Conservation (phyloP, 2,888 invertebrate genomes). For the Cryptocephalus moraei region DNA sequence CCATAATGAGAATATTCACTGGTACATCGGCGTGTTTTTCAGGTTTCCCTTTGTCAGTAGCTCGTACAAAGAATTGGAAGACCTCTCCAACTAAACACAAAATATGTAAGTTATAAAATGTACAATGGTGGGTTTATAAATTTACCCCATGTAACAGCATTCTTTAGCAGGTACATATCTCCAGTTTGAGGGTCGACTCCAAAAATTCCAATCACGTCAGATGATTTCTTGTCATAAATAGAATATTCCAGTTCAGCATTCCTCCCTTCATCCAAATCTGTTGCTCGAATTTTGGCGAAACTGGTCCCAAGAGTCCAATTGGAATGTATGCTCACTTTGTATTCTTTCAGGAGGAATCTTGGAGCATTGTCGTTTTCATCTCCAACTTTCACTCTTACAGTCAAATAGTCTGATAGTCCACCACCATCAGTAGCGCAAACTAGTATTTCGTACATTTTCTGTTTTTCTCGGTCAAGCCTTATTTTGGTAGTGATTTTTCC, state of each 20-base stretch:
- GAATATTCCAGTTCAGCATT: constrained; percentile 65
- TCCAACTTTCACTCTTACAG: constrained; percentile 66
- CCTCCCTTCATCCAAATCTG: constrained; percentile 68
- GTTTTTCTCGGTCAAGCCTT: constrained; percentile 64
- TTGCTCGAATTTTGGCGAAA: constrained; percentile 57
- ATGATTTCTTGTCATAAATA: constrained; percentile 59
- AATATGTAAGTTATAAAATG: background rate
- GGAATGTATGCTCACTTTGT: constrained; percentile 60
- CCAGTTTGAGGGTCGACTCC: constrained; percentile 66
- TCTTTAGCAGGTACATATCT: constrained; percentile 55
- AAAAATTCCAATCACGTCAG: constrained; percentile 58
- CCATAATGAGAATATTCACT: constrained; percentile 69
- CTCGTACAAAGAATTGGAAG: constrained; percentile 83
- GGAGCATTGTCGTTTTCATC: constrained; percentile 84
- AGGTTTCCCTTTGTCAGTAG: constrained; percentile 67
- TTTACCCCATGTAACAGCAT: constrained; percentile 44
- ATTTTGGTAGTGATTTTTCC: constrained; percentile 56
- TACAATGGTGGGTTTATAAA: background rate
- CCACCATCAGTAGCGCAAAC: constrained; percentile 77
- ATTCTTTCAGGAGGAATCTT: constrained; percentile 62
- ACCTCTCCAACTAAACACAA: constrained; percentile 55
- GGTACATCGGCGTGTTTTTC: constrained; percentile 74
- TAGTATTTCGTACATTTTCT: constrained; percentile 61
- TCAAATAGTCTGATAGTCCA: constrained; percentile 63
- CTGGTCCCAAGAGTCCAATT: constrained; percentile 47